phyloP scores from a whole-genome alignment of 2,113 vertebrate species.

The Morphnarchus princeps region DNA sequence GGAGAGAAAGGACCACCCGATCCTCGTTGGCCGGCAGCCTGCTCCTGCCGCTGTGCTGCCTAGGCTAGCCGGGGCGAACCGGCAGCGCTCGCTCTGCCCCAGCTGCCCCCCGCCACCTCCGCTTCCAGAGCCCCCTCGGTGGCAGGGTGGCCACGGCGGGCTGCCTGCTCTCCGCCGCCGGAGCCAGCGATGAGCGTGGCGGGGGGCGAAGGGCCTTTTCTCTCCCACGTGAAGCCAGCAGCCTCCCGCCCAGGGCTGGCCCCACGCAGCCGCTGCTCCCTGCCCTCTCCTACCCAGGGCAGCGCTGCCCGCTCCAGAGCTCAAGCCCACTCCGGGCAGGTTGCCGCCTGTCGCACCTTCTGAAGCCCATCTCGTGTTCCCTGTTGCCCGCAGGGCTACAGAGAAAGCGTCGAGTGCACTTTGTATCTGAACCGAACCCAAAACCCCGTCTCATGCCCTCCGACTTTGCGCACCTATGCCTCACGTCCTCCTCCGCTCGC shows the following conservation, averaged over 20 bases:
- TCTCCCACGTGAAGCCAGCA: background rate
- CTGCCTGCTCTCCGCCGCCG: background rate
- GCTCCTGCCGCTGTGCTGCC: background rate
- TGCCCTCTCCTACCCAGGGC: background rate
- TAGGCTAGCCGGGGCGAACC: fast-evolving
- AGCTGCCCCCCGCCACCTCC: too few species aligned
- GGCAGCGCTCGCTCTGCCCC: background rate
- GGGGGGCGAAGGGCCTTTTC: background rate
- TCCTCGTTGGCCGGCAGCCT: background rate
- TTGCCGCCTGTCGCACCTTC: background rate
- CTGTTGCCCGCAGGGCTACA: background rate
- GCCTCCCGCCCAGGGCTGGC: background rate
- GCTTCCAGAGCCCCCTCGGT: background rate
- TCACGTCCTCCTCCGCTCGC: background rate
- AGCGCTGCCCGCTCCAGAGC: background rate
- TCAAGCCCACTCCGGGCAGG: background rate
- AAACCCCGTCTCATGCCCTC: fast-evolving
- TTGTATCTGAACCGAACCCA: background rate
- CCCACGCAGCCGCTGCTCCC: background rate
- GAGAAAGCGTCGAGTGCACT: background rate
- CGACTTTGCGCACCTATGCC: background rate
- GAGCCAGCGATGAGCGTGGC: fast-evolving
- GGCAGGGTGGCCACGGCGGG: fast-evolving
- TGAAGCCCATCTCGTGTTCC: background rate
- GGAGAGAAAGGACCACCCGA: background rate